A percentile compares a stretch with the other conserved stretches of the same genome.
phyloP scores from a whole-genome alignment of 2,797 vertebrate species.

The Chaetophractus vellerosus region DNA sequence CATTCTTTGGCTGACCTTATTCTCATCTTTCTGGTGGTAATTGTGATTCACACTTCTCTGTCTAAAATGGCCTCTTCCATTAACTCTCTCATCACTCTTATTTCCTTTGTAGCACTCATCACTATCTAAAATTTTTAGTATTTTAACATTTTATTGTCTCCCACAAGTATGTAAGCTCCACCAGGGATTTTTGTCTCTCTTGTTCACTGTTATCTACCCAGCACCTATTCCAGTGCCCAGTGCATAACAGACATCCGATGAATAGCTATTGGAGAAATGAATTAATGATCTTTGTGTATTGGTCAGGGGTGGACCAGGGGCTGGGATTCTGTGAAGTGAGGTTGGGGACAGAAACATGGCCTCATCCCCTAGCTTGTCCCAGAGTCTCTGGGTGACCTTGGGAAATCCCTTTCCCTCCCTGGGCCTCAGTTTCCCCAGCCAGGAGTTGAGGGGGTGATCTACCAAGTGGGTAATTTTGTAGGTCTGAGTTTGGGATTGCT shows the following conservation, averaged over 20 bases:
- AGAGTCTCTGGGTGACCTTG: not conserved
- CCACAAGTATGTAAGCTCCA: not conserved
- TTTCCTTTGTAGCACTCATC: not conserved
- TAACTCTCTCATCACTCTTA: not conserved
- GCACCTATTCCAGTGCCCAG: not conserved
- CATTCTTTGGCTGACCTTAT: not conserved
- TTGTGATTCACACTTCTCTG: not conserved
- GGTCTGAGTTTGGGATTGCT: not conserved
- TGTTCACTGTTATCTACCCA: not conserved
- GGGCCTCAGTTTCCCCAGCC: not conserved
- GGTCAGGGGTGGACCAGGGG: not conserved
- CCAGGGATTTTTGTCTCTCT: not conserved
- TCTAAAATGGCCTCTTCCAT: not conserved
- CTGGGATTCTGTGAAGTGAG: not conserved
- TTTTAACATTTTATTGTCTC: not conserved
- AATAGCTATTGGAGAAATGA: not conserved
- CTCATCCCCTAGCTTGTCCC: not conserved
- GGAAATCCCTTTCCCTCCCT: not conserved
- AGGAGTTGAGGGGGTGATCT: not conserved
- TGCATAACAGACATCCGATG: accelerated
- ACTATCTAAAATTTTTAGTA: not conserved
- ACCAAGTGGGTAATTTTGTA: not conserved
- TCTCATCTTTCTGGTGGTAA: not conserved
- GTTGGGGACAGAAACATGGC: not conserved
- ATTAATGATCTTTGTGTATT: not conserved